Base-by-base conservation (phyloP, 2,113 vertebrate species). In the Gyps fulvus region DNA sequence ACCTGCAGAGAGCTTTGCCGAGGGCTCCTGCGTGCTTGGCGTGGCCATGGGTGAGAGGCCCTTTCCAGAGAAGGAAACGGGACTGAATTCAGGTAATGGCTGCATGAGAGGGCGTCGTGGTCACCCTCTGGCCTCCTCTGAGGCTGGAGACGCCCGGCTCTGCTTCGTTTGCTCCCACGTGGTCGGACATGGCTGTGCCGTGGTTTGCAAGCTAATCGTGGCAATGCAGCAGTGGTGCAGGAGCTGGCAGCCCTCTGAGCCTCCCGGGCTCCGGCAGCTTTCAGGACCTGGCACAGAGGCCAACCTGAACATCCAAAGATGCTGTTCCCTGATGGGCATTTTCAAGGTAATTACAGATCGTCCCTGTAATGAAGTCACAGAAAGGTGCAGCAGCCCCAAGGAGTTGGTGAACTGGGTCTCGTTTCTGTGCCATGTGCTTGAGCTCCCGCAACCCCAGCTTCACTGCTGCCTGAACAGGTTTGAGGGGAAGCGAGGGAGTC, bases 161-260 rank as follows among this genome's bases (percentile, higher is more conserved):
- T 62, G 47, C 65, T 91, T 50, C 0, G 0, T 5, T 54, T 29
- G 2, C 36, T 61, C 21, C 36, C 1, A 6, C 0, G 1, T 31
- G 43, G 34, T 54, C 2, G 0, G 42, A 13, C 16, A 1, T 1
- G 1, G 40, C 50, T 12, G n/a, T 47, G 73, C 59, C 0, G 0
- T 5, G 38, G 52, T 36, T 80, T 10, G 15, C 47, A 10, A 8
- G 66, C 62, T 55, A 7, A 10, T 45, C 1, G 7, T 10, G 20
- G 54, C 54, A 5, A 49, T 61, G 59, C 31, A 10, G 58, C 23
- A 3, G 63, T 22, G 63, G 14, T 5, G 9, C 29, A 14, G 54
- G 83, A 50, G 71, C 29, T 47, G 67, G 45, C 45, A 25, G 65
- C 62, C 23, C 25, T 25, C 16, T 5, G 43, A 69, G 61, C 26